A percentile compares a stretch with the other conserved stretches of the same genome.
Evolutionary conservation across 2,888 invertebrate genomes (phyloP).

Genomic region (Ferdinandea cuprea): DNA sequence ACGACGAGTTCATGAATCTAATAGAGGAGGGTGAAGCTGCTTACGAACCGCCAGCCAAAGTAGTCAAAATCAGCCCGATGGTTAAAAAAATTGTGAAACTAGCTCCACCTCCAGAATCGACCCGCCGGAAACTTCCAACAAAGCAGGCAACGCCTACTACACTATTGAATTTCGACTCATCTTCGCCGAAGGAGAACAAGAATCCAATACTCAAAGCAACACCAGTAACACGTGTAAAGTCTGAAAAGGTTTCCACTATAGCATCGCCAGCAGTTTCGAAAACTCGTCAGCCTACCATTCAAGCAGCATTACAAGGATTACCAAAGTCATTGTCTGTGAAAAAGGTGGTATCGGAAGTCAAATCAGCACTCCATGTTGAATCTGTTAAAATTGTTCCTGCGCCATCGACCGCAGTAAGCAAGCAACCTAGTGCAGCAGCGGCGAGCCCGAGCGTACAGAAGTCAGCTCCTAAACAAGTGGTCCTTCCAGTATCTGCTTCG

Average conservation of each 20-base stretch:
- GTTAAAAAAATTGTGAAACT: slow-evolving; percentile 54
- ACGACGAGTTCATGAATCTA: slow-evolving; percentile 30
- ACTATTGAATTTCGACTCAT: slow-evolving; percentile 15
- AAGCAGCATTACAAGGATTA: slow-evolving; percentile 38
- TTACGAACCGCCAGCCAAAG: slow-evolving; percentile 52
- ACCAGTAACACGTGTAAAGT: neutral
- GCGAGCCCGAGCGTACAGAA: neutral
- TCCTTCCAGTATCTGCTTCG: neutral
- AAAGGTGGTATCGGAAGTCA: slow-evolving; percentile 9
- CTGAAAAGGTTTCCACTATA: neutral
- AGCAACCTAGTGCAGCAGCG: too few species aligned
- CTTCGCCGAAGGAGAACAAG: slow-evolving; percentile 57
- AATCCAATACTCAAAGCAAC: slow-evolving; percentile 36
- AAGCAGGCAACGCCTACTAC: slow-evolving; percentile 3
- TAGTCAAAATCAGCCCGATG: slow-evolving; percentile 30
- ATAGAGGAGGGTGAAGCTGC: slow-evolving; percentile 29
- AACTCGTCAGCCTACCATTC: slow-evolving; percentile 63
- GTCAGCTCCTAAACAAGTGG: slow-evolving; percentile 1
- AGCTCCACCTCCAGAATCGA: slow-evolving; percentile 19
- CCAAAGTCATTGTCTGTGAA: slow-evolving; percentile 52
- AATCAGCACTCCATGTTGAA: neutral
- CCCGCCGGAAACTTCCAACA: slow-evolving; percentile 44
- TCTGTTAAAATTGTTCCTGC: neutral
- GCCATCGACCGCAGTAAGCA: neutral
- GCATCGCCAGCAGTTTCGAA: neutral